Percentiles rank a stretch among this genome's conserved stretches.
These are phyloP conservation scores for Neolamprologus brichardi DNA, from an alignment of 2,113 vertebrate genomes.

Conservation along the genomic window DNA sequence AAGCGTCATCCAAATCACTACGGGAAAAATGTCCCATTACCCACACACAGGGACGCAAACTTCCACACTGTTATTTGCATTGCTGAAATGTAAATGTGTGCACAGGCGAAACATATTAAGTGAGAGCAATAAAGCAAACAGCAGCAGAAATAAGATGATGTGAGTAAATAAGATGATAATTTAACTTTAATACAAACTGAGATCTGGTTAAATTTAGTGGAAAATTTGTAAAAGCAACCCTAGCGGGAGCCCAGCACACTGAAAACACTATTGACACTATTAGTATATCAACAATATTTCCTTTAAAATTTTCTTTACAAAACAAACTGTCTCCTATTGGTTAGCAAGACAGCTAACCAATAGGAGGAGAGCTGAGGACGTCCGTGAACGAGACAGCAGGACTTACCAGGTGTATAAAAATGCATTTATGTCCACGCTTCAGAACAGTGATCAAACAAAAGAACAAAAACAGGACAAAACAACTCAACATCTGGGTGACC, in stretches of 20 bases:
- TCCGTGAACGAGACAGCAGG: not conserved
- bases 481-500: not conserved
- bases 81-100: not conserved
- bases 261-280: fast-evolving
- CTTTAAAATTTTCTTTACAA: not conserved
- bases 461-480: not conserved
- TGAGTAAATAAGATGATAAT: not conserved
- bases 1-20: not conserved
- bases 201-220: not conserved
- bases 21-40: not conserved
- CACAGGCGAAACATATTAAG: not conserved
- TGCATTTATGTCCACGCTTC: not conserved
- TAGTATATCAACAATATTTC: not conserved
- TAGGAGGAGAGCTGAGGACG: not conserved
- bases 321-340: not conserved
- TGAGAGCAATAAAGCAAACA: not conserved
- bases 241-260: fast-evolving
- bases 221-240: not conserved
- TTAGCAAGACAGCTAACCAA: not conserved
- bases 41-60: not conserved
- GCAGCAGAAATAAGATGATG: not conserved
- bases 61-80: not conserved
- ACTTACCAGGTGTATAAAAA: not conserved
- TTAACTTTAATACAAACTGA: not conserved
- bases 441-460: not conserved